phyloP scores from a whole-genome alignment of 2,888 invertebrate genomes.

The Chrysodeixis includens region DNA sequence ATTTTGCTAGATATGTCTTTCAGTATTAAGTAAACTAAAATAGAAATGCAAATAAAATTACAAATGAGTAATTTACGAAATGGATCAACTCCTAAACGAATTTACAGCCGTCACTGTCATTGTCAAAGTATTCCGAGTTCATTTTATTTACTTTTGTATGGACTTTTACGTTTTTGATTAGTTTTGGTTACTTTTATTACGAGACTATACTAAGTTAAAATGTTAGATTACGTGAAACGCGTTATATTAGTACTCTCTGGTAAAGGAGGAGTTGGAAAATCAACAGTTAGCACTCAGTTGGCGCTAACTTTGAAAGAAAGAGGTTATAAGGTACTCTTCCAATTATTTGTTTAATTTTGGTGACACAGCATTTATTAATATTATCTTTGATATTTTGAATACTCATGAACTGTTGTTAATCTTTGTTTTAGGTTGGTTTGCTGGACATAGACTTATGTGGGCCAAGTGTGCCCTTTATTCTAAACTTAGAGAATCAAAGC shows the following conservation, averaged over 20 bases:
- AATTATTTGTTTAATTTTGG: background rate
- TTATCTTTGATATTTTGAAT: background rate
- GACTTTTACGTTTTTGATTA: slow-evolving; percentile 9
- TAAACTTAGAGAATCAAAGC: slow-evolving; percentile 95
- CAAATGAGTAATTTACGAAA: background rate
- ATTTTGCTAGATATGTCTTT: no score
- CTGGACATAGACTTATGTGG: slow-evolving; percentile 98
- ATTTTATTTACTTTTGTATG: slow-evolving; percentile 21
- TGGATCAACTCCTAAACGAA: no score
- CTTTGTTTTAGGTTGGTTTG: slow-evolving; percentile 93
- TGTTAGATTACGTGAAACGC: slow-evolving; percentile 95
- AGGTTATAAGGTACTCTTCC: slow-evolving; percentile 92
- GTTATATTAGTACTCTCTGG: slow-evolving; percentile 98
- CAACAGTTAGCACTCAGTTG: slow-evolving; percentile 97
- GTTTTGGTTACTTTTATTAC: slow-evolving; percentile 8
- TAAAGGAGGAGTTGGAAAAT: slow-evolving; percentile 99
- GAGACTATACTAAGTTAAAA: slow-evolving; percentile 65
- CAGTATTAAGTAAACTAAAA: no score
- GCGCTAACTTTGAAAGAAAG: slow-evolving; percentile 95
- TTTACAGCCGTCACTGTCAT: background rate
- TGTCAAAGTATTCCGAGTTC: background rate
- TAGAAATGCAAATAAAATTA: background rate
- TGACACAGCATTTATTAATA: background rate
- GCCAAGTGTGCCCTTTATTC: slow-evolving; percentile 96
- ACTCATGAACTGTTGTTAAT: background rate